These are phyloP conservation scores for Harmothoe impar DNA, from an alignment of 2,888 invertebrate genomes.

Conservation along the genomic window DNA sequence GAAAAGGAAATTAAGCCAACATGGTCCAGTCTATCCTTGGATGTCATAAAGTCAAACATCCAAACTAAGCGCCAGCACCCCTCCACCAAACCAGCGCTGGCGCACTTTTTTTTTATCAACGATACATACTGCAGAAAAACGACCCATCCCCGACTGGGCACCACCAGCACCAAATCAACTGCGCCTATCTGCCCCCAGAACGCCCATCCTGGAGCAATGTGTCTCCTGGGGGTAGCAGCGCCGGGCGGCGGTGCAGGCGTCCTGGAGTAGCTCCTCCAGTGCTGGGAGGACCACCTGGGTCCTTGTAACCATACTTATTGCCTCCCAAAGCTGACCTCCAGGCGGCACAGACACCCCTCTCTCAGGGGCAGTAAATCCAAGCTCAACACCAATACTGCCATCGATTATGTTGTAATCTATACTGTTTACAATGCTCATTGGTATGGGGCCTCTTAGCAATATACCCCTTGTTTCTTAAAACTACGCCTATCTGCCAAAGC, in stretches of 20 bases:
- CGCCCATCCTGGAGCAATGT: conserved; percentile 1
- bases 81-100: neutral
- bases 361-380: no score
- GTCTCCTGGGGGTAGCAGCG: conserved; percentile 4
- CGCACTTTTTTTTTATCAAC: neutral
- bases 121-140: neutral
- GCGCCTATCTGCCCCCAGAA: conserved; percentile 25
- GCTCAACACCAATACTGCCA: neutral
- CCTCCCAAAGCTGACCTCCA: neutral
- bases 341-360: neutral
- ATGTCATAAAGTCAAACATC: neutral
- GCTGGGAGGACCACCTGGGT: neutral
- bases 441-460: no score
- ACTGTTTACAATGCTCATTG: no score
- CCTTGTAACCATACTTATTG: conserved; percentile 7
- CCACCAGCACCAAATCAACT: conserved; percentile 14
- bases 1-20: no score
- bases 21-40: no score
- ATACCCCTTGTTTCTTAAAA: no score
- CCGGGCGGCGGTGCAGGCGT: neutral
- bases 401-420: no score
- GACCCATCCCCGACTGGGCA: neutral
- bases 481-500: no score
- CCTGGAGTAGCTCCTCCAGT: neutral
- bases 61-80: neutral